Conservation (phyloP, 2,797 vertebrate genomes). For the Lindbergichthys nudifrons region DNA sequence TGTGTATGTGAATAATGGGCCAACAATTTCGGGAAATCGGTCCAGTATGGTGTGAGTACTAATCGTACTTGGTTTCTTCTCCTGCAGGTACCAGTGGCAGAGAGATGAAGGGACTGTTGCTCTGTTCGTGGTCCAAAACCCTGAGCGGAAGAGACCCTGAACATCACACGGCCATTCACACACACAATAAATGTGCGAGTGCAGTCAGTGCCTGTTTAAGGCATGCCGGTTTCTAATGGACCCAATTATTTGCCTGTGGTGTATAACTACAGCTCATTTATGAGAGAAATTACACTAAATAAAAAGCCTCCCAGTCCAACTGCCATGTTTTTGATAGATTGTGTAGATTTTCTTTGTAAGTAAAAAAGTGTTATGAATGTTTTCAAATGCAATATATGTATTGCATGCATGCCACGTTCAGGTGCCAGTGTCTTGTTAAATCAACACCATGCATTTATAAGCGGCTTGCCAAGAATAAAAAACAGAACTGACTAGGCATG, state of each 20-base stretch:
- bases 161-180: background rate
- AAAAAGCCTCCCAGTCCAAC: background rate
- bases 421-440: background rate
- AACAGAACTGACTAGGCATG: background rate
- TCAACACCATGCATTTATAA: background rate
- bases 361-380: background rate
- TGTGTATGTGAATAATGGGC: too few relatives aligned
- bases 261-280: too few relatives aligned
- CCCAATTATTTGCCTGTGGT: too few relatives aligned
- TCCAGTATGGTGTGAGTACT: too few relatives aligned
- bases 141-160: conserved; percentile 86
- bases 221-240: too few relatives aligned
- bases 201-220: too few relatives aligned
- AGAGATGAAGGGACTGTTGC: conserved; percentile 85
- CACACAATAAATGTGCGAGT: background rate
- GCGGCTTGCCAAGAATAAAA: background rate
- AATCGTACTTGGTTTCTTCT: background rate
- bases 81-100: conserved; percentile 89
- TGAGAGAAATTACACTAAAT: background rate
- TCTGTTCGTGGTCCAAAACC: conserved; percentile 89
- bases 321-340: too few relatives aligned
- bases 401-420: background rate
- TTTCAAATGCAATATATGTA: background rate
- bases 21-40: too few relatives aligned
- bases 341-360: too few relatives aligned